phyloP scores from a whole-genome alignment of 2,888 invertebrate species.

The Rhagium mordax region DNA sequence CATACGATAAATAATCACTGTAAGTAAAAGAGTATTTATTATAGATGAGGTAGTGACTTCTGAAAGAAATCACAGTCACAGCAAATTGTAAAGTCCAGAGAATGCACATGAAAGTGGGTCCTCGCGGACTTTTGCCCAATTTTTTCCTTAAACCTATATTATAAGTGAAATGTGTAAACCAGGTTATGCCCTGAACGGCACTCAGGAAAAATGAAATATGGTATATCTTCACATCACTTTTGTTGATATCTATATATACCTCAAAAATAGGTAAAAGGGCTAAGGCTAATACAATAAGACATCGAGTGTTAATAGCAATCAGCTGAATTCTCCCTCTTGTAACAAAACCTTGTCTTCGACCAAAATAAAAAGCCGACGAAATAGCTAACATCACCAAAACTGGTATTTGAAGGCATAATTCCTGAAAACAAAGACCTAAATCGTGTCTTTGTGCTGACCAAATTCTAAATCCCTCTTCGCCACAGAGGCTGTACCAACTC shows the following conservation, averaged over 20 bases:
- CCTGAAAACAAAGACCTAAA: constrained; percentile 89
- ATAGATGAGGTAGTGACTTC: constrained; percentile 75
- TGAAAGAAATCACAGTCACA: constrained; percentile 78
- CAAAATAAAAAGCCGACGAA: constrained; percentile 87
- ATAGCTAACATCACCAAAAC: constrained; percentile 81
- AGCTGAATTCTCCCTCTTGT: constrained; percentile 77
- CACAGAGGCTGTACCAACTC: constrained; percentile 86
- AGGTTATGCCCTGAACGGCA: constrained; percentile 81
- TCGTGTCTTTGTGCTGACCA: constrained; percentile 82
- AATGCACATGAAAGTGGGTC: constrained; percentile 79
- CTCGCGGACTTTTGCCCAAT: constrained; percentile 79
- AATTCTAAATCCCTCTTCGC: constrained; percentile 79
- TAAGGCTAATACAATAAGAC: constrained; percentile 76
- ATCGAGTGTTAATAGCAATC: constrained; percentile 77
- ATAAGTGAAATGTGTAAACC: constrained; percentile 88
- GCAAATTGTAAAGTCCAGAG: constrained; percentile 81
- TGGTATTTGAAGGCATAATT: constrained; percentile 85
- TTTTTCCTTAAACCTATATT: constrained; percentile 79
- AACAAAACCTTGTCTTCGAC: constrained; percentile 77
- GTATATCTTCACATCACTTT: constrained; percentile 64
- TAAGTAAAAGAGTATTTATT: constrained; percentile 61
- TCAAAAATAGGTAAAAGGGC: constrained; percentile 79
- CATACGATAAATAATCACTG: constrained; percentile 70
- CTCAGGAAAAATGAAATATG: constrained; percentile 80
- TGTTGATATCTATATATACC: constrained; percentile 77